These are phyloP conservation scores for Scolanthus callimorphus DNA, from an alignment of 92 coral and sea anemone genomes.

Conservation along the genomic window DNA sequence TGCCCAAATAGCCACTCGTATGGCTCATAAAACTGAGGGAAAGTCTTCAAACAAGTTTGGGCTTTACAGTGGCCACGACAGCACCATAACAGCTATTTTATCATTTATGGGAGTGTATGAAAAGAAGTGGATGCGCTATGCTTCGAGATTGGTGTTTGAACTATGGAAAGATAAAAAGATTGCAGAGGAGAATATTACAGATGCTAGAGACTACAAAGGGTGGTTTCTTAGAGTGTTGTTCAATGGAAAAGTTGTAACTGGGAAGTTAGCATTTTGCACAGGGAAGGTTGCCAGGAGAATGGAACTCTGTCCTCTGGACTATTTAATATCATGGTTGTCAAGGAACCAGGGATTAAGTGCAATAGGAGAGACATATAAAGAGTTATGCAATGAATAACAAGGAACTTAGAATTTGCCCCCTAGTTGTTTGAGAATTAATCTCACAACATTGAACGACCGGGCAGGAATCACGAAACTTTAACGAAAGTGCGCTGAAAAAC, in stretches of 20 bases:
- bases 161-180: conserved; percentile 45
- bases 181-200: neutral
- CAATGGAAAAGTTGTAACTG: conserved; percentile 77
- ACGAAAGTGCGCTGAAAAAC: no score
- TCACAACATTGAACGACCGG: no score
- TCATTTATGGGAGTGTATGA: conserved; percentile 63
- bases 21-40: conserved; percentile 40
- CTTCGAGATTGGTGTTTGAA: conserved; percentile 80
- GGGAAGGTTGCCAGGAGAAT: conserved; percentile 27
- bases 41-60: conserved; percentile 66
- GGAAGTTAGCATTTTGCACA: conserved; percentile 62
- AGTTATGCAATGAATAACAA: no score
- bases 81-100: conserved; percentile 62
- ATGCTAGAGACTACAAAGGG: neutral
- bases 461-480: no score
- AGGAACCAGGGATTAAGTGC: no score
- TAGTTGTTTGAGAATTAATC: no score
- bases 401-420: no score
- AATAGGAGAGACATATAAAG: no score
- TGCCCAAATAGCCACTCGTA: conserved; percentile 69
- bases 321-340: conserved; percentile 63
- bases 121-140: conserved; percentile 68
- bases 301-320: conserved; percentile 78
- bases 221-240: conserved; percentile 58
- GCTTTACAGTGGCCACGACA: conserved; percentile 84